Conservation (phyloP, 2,113 vertebrate genomes). For the Ophiodon elongatus region DNA sequence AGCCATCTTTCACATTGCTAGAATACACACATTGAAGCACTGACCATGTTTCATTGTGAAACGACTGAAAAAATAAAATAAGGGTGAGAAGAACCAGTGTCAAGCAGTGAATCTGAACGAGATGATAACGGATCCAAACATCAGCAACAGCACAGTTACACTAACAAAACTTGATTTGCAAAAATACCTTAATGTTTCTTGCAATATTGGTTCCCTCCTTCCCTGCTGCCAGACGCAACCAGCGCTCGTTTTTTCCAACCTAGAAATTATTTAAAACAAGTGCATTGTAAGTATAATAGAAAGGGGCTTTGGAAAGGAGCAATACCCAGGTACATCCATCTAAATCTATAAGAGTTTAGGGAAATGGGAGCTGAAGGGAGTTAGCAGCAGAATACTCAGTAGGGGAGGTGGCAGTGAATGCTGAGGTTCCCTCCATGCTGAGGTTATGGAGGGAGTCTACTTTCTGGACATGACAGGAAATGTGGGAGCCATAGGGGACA, state of each 20-base stretch:
- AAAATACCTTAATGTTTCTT: conserved; percentile 7
- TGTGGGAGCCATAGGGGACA: conserved; percentile 45
- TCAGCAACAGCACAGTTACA: not conserved
- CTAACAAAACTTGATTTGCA: conserved; percentile 16
- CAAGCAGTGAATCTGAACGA: conserved; percentile 11
- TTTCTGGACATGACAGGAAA: conserved; percentile 59
- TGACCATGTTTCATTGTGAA: conserved; percentile 29
- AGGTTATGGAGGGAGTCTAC: conserved; percentile 51
- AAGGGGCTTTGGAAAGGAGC: conserved; percentile 47
- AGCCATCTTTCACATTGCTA: conserved; percentile 49
- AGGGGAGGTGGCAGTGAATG: conserved; percentile 49
- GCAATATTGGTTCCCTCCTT: not conserved
- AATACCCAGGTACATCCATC: conserved; percentile 53
- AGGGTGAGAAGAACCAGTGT: not conserved
- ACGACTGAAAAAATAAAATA: no score
- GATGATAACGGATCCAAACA: conserved; percentile 26
- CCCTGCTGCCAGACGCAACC: not conserved
- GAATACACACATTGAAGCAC: conserved; percentile 34
- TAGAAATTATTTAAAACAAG: conserved; percentile 57
- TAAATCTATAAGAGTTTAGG: conserved; percentile 47
- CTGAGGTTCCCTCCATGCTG: conserved; percentile 29
- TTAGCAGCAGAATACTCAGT: conserved; percentile 32
- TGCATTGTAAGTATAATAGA: conserved; percentile 44
- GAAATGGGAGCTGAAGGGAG: conserved; percentile 45
- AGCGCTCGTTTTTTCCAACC: conserved; percentile 53